phyloP scores from a whole-genome alignment of 53 echinoderm and acorn worm genomes.

The Arbacia lixula region DNA sequence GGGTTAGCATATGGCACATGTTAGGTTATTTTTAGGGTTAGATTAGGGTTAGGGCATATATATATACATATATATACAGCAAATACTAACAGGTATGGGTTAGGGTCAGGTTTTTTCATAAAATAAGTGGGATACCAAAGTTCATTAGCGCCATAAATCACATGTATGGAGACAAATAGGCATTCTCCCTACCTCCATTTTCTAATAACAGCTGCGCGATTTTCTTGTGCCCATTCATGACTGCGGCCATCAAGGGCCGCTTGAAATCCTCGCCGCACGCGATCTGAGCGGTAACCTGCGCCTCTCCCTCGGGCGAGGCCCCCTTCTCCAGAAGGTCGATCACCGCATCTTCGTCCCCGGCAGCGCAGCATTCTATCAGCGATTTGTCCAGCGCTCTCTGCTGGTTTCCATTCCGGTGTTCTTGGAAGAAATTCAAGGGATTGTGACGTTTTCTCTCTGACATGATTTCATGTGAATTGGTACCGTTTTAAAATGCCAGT shows the following conservation, averaged over 20 bases:
- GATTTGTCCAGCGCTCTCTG: conserved; percentile 72
- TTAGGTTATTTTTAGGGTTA: no score
- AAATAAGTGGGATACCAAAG: no score
- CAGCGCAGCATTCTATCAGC: conserved; percentile 63
- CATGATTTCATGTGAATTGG: background rate
- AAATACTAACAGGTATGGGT: no score
- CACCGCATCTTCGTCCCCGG: conserved; percentile 75
- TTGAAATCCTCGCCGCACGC: conserved; percentile 78
- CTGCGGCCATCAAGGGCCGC: conserved; percentile 83
- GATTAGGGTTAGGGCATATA: no score
- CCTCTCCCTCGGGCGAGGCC: conserved; percentile 78
- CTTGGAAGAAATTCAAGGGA: conserved; percentile 57
- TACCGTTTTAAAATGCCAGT: no score
- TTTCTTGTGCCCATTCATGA: conserved; percentile 69
- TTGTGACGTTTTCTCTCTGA: conserved; percentile 32
- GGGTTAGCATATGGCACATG: no score
- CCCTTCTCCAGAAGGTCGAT: conserved; percentile 92
- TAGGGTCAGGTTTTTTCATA: no score
- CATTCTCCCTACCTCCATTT: conserved; percentile 87
- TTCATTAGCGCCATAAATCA: no score
- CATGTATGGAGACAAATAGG: no score
- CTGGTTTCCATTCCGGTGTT: conserved; percentile 8
- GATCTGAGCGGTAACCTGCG: conserved; percentile 51
- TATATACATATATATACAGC: no score
- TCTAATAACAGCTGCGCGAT: conserved; percentile 77